phyloP scores from a whole-genome alignment of 2,113 vertebrate species.

The Calyptommatus sinebrachiatus region DNA sequence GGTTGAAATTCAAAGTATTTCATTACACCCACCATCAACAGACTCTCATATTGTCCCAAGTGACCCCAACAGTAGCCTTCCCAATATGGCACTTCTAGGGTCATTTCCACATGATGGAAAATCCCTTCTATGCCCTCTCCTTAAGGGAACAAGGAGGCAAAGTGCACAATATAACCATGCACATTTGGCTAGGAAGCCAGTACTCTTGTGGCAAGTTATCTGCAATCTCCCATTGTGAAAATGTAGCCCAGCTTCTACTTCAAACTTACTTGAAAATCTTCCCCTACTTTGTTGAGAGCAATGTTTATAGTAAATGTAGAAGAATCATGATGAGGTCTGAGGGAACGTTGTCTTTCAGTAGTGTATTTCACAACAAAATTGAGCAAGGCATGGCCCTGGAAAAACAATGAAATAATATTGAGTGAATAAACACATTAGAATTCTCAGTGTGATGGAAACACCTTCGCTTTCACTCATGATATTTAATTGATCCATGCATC shows the following conservation, averaged over 20 bases:
- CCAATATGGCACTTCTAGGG: too few species aligned
- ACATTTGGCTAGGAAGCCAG: too few species aligned
- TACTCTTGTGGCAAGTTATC: too few species aligned
- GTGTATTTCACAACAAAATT: slow-evolving; percentile 99
- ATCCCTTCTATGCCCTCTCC: too few species aligned
- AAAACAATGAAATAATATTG: not conserved
- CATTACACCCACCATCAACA: too few species aligned
- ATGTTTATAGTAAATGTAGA: slow-evolving; percentile 98
- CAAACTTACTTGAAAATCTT: slow-evolving; percentile 85
- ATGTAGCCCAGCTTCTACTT: not conserved
- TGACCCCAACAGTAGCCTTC: too few species aligned
- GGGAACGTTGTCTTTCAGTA: slow-evolving; percentile 82
- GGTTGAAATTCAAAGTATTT: too few species aligned
- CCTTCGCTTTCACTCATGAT: not conserved
- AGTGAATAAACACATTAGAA: not conserved
- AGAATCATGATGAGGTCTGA: slow-evolving; percentile 94
- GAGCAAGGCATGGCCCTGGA: slow-evolving; percentile 86
- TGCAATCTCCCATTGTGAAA: too few species aligned
- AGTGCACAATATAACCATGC: too few species aligned
- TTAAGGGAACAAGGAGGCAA: too few species aligned
- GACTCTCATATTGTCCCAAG: too few species aligned
- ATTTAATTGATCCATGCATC: not conserved
- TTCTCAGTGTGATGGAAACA: not conserved
- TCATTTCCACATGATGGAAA: too few species aligned
- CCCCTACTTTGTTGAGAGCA: slow-evolving; percentile 90